These are phyloP conservation scores for Arctocebus calabarensis DNA, from an alignment of 2,797 vertebrate species.

Conservation along the genomic window DNA sequence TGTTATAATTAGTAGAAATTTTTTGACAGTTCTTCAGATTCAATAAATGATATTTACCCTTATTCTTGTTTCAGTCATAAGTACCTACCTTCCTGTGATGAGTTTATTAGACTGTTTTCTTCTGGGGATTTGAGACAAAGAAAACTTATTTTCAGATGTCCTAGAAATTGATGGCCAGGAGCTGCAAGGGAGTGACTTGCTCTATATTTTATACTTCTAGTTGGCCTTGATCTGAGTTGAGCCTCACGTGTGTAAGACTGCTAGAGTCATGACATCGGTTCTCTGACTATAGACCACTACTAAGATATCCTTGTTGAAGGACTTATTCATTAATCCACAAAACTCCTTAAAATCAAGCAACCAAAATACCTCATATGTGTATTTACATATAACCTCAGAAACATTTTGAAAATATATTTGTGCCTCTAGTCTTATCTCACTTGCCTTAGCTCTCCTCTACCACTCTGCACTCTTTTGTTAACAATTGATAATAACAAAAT, in stretches of 20 bases:
- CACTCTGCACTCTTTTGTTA: background rate
- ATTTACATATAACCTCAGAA: background rate
- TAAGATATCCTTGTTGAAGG: background rate
- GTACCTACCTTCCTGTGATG: background rate
- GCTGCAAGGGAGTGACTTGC: background rate
- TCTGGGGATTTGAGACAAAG: background rate
- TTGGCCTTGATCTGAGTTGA: background rate
- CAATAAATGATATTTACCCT: background rate
- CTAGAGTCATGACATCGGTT: background rate
- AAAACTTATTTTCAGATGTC: background rate
- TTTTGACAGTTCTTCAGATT: background rate
- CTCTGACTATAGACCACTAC: background rate
- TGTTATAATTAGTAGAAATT: background rate
- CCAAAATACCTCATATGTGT: background rate
- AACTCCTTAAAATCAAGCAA: background rate
- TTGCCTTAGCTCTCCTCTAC: background rate
- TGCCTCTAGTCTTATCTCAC: background rate
- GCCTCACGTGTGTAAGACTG: background rate
- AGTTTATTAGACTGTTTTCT: constrained; percentile 14
- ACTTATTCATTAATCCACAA: background rate
- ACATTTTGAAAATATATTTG: background rate
- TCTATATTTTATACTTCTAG: background rate
- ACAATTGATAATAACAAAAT: constrained; percentile 49
- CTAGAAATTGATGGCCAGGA: background rate
- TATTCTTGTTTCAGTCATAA: background rate